A percentile compares a stretch with the other conserved stretches of the same genome.
Conservation (phyloP, 2,888 invertebrate species). For the Orchestes rusci region DNA sequence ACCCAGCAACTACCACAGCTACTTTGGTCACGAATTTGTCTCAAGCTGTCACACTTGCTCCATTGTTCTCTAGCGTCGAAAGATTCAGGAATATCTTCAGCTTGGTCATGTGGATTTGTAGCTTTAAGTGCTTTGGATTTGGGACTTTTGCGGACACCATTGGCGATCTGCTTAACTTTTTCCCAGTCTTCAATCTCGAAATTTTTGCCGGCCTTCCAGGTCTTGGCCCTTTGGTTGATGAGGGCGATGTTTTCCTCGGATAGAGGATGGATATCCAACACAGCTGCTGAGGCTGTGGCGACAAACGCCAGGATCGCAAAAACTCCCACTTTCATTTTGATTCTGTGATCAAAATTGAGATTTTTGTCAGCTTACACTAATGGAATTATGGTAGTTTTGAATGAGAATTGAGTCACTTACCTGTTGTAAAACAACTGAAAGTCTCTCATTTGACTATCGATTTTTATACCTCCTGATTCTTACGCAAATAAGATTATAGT, state of each 20-base stretch:
- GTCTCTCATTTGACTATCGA: too few relatives aligned
- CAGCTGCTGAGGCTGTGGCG: constrained; percentile 6
- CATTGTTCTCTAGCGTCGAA: constrained; percentile 73
- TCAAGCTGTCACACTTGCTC: constrained; percentile 73
- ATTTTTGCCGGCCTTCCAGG: constrained; percentile 76
- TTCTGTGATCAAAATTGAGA: too few relatives aligned
- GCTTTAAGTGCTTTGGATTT: not conserved
- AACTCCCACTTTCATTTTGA: too few relatives aligned
- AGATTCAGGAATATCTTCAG: constrained; percentile 53
- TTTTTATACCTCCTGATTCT: too few relatives aligned
- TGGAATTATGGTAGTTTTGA: too few relatives aligned
- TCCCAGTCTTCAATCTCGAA: constrained; percentile 48
- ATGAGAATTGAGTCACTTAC: too few relatives aligned
- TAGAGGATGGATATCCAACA: constrained; percentile 17
- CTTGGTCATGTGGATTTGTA: constrained; percentile 6
- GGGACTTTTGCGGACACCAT: constrained; percentile 15
- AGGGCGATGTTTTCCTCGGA: constrained; percentile 24
- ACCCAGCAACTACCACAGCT: constrained; percentile 88
- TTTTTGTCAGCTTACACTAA: too few relatives aligned
- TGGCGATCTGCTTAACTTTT: constrained; percentile 17
- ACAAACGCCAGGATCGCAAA: constrained; percentile 1
- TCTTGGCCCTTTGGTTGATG: constrained; percentile 58
- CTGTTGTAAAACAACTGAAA: too few relatives aligned
- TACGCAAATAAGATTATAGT: too few relatives aligned
- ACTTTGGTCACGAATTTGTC: constrained; percentile 71